A percentile compares a stretch with the other conserved stretches of the same genome.
Evolutionary conservation across 37 sponge, comb jelly and placozoan species (phyloP).

Genomic region (Halisarca cf. caerulea): DNA sequence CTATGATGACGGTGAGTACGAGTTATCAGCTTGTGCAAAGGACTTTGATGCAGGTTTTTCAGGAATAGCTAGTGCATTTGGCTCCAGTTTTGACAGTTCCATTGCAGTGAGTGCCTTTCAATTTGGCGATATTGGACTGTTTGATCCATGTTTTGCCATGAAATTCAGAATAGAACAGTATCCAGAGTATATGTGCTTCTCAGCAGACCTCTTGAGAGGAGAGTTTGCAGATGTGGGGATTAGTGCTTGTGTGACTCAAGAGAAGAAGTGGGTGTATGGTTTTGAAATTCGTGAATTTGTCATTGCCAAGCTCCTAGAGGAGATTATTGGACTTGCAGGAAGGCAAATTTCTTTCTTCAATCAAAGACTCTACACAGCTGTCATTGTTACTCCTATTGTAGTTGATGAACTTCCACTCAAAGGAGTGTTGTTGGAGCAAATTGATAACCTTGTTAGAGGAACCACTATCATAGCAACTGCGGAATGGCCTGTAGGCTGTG

Average conservation of each 20-base stretch:
- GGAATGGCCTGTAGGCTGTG: not conserved
- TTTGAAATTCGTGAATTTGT: not conserved
- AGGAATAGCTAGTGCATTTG: not conserved
- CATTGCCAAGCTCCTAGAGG: not conserved
- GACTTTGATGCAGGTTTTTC: not conserved
- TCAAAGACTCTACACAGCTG: not conserved
- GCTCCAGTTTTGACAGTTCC: too few relatives aligned
- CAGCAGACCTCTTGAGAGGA: not conserved
- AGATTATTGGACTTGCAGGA: not conserved
- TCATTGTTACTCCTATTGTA: not conserved
- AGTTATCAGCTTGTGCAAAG: not conserved
- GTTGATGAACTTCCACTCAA: not conserved
- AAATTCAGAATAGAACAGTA: not conserved
- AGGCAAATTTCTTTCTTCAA: not conserved
- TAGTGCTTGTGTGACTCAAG: not conserved
- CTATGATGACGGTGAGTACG: not conserved
- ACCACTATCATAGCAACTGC: not conserved
- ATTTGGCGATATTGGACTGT: not conserved
- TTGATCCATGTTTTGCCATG: not conserved
- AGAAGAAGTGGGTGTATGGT: not conserved
- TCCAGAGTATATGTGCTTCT: not conserved
- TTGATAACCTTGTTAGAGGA: not conserved
- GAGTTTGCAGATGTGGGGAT: not conserved
- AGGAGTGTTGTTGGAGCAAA: not conserved
- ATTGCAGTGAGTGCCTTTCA: not conserved